Conservation (phyloP, 2,113 vertebrate species). For the Anhinga anhinga region DNA sequence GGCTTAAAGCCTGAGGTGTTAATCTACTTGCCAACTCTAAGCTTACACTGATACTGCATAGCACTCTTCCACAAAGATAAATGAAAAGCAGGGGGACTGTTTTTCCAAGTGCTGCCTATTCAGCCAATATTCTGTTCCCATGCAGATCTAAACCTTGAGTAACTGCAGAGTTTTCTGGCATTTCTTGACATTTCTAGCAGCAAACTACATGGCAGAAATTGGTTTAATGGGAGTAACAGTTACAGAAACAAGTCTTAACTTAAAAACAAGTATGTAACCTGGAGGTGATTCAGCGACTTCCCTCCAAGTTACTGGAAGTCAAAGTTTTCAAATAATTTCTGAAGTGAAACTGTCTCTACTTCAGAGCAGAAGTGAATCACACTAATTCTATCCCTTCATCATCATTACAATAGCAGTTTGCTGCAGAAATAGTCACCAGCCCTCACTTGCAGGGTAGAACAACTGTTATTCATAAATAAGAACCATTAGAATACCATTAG, state of each 20-base stretch:
- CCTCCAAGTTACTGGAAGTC: not conserved
- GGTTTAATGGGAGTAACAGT: not conserved
- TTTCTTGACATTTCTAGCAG: not conserved
- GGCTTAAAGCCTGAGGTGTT: not conserved
- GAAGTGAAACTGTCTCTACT: not conserved
- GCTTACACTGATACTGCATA: not conserved
- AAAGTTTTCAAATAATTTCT: not conserved
- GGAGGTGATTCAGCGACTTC: not conserved
- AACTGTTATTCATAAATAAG: not conserved
- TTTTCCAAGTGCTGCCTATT: not conserved
- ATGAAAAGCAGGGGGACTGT: not conserved
- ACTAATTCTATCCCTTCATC: not conserved
- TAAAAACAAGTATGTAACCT: not conserved
- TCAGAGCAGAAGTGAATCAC: not conserved
- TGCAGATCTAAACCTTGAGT: accelerated
- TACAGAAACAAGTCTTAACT: not conserved
- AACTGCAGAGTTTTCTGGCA: not conserved
- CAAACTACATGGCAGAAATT: not conserved
- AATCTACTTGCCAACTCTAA: not conserved
- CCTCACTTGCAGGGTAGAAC: not conserved
- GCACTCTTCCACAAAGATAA: not conserved
- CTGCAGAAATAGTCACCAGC: not conserved
- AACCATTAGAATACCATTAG: not conserved
- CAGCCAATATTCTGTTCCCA: not conserved
- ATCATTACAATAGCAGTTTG: not conserved